phyloP scores from a whole-genome alignment of 2,797 vertebrate species.

The Salarias fasciatus region DNA sequence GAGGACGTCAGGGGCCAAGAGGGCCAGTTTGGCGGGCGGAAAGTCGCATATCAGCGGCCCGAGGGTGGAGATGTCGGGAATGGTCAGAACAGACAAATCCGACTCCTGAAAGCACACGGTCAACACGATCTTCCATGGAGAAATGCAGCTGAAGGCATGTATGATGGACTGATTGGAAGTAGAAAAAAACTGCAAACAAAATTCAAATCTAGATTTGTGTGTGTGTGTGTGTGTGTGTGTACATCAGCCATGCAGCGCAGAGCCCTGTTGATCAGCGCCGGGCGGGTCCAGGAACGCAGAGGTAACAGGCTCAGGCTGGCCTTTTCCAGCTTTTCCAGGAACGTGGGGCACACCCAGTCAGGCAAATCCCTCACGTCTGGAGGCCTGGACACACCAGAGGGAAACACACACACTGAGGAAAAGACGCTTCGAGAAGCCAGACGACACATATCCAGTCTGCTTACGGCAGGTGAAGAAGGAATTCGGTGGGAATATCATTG shows the following conservation, averaged over 20 bases:
- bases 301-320: conserved; percentile 68
- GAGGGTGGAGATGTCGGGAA: conserved; percentile 56
- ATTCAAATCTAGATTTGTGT: too few relatives aligned
- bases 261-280: conserved; percentile 59
- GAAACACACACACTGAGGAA: too few relatives aligned
- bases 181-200: too few relatives aligned
- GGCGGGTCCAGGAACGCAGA: conserved; percentile 48
- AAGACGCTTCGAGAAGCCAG: too few relatives aligned
- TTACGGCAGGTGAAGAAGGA: conserved; percentile 73
- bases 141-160: background rate
- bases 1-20: conserved; percentile 52
- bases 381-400: conserved; percentile 51
- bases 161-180: too few relatives aligned
- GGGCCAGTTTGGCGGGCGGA: conserved; percentile 50
- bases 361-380: conserved; percentile 63
- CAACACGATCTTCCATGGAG: too few relatives aligned
- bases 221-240: background rate
- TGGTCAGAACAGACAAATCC: conserved; percentile 54
- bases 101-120: conserved; percentile 60
- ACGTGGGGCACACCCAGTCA: conserved; percentile 63
- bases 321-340: conserved; percentile 73
- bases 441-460: conserved; percentile 1
- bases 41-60: conserved; percentile 77
- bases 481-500: conserved; percentile 56
- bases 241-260: conserved; percentile 72